phyloP scores from a whole-genome alignment of 2,113 vertebrate genomes.

The Protomyctophum bolini region DNA sequence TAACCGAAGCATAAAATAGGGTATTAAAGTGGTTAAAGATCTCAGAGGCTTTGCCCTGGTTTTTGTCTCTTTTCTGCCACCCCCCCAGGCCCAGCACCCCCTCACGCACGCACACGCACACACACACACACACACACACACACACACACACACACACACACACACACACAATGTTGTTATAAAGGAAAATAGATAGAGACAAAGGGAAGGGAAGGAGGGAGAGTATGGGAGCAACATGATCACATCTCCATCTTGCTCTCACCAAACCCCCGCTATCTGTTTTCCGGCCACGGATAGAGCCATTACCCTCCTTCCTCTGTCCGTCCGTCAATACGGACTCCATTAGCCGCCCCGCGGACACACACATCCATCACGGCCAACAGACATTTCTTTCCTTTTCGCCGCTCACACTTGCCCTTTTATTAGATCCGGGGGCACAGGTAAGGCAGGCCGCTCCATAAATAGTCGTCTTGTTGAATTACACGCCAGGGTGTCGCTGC shows the following conservation, averaged over 20 bases:
- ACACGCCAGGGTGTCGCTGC: slow-evolving; percentile 43
- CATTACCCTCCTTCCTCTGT: slow-evolving; percentile 69
- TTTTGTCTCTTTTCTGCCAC: background rate
- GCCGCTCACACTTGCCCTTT: slow-evolving; percentile 63
- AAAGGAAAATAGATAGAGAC: slow-evolving; percentile 4
- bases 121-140: too few relatives aligned
- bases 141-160: background rate
- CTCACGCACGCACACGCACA: background rate
- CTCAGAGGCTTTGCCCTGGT: background rate
- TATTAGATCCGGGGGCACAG: slow-evolving; percentile 58
- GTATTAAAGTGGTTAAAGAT: too few relatives aligned
- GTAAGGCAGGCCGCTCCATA: slow-evolving; percentile 59
- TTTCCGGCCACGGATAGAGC: slow-evolving; percentile 63
- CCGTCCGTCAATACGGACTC: slow-evolving; percentile 70
- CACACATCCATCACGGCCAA: slow-evolving; percentile 57
- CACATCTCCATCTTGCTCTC: slow-evolving; percentile 57
- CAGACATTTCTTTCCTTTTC: slow-evolving; percentile 62
- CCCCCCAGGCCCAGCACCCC: background rate
- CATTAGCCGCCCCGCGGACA: slow-evolving; percentile 58
- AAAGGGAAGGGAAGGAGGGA: slow-evolving; percentile 44
- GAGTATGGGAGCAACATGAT: slow-evolving; percentile 50
- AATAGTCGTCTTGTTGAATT: slow-evolving; percentile 61
- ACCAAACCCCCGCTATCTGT: slow-evolving; percentile 37
- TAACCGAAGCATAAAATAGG: too few relatives aligned
- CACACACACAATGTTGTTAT: slow-evolving; percentile 40